A percentile compares a stretch with the other conserved stretches of the same genome.
Evolutionary conservation across 2,888 invertebrate species (phyloP).

Genomic region (Gastrophysa polygoni): DNA sequence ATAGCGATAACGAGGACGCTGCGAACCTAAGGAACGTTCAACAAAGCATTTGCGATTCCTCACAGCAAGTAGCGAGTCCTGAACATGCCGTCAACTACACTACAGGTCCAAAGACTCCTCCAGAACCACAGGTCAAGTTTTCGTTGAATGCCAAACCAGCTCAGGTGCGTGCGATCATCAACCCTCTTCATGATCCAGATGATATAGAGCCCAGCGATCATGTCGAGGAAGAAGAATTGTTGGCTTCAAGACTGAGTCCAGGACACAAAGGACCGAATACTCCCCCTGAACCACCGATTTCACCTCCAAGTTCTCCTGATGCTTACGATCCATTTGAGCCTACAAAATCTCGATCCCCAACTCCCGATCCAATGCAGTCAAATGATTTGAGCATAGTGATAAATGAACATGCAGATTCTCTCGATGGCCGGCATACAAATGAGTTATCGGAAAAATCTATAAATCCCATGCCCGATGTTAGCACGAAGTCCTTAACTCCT

Average conservation of each 20-base stretch:
- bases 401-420: slow-evolving; percentile 39
- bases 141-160: slow-evolving; percentile 62
- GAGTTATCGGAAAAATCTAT: slow-evolving; percentile 46
- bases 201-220: slow-evolving; percentile 54
- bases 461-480: slow-evolving; percentile 39
- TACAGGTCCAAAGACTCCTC: slow-evolving; percentile 76
- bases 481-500: slow-evolving; percentile 50
- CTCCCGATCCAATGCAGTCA: slow-evolving; percentile 58
- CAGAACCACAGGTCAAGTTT: slow-evolving; percentile 74
- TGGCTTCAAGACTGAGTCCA: slow-evolving; percentile 26
- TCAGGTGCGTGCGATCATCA: slow-evolving; percentile 62
- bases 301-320: slow-evolving; percentile 76
- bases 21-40: slow-evolving; percentile 30
- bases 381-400: slow-evolving; percentile 32
- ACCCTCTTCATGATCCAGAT: slow-evolving; percentile 68
- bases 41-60: slow-evolving; percentile 47
- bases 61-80: slow-evolving; percentile 51
- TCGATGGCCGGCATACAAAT: slow-evolving; percentile 33
- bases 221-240: slow-evolving; percentile 45
- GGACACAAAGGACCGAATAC: slow-evolving; percentile 73
- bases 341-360: slow-evolving; percentile 77
- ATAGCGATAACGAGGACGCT: slow-evolving; percentile 70
- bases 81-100: slow-evolving; percentile 52
- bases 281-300: slow-evolving; percentile 71
- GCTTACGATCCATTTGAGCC: slow-evolving; percentile 93